Evolutionary conservation across 2,797 vertebrate genomes (phyloP).

Genomic region (Eleutherodactylus coqui): DNA sequence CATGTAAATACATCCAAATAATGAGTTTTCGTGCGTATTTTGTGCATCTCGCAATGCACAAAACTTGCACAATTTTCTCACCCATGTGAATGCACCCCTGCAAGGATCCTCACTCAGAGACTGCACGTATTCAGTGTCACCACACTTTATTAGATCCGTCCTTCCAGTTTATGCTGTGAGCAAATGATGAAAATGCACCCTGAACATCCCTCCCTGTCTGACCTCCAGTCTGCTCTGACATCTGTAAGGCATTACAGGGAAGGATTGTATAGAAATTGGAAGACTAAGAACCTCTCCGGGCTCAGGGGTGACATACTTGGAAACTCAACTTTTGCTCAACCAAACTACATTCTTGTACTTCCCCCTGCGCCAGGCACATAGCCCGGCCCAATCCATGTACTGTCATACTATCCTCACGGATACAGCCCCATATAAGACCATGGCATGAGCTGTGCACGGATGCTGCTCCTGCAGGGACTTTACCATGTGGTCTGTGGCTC

Average conservation of each 20-base stretch:
- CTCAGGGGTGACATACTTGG: neutral
- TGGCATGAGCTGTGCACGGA: neutral
- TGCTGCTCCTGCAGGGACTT: neutral
- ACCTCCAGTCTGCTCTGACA: neutral
- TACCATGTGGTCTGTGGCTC: neutral
- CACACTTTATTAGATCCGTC: neutral
- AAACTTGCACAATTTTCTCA: too few species aligned
- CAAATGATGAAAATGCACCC: neutral
- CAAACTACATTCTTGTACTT: neutral
- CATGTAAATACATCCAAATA: too few species aligned
- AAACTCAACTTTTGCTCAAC: neutral
- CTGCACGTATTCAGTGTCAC: neutral
- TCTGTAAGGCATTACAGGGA: neutral
- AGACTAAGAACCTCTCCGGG: neutral
- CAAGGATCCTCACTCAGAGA: neutral
- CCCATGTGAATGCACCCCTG: too few species aligned
- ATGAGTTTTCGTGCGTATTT: too few species aligned
- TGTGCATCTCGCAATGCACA: too few species aligned
- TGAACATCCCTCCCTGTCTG: neutral
- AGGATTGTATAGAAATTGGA: neutral
- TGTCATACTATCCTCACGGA: neutral
- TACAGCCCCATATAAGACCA: slow-evolving; percentile 8
- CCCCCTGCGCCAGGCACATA: neutral
- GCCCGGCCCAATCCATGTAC: neutral
- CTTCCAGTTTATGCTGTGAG: neutral